Evolutionary conservation across 1,140 invertebrate genomes (phyloP), one percentile per base, ranked within the genome.

Genomic region (Drosophila novamexicana): DNA sequence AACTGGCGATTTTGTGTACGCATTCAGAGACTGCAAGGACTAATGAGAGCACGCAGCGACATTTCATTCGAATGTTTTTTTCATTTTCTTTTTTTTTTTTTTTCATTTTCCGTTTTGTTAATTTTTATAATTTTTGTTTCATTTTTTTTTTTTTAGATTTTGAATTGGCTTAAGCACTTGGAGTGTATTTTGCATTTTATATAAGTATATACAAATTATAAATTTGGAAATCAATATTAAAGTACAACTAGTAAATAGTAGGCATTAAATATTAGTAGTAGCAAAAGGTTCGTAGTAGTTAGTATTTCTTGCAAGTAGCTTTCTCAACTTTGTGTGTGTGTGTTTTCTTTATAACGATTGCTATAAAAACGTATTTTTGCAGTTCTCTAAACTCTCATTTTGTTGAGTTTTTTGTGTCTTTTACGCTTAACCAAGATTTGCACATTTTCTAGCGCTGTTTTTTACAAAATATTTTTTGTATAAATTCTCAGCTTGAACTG

Each of bases 131-230:
- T 64, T 58, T 64, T 39, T 74, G 47, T 59, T 77, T 73, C 49
- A 78, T 39, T 56, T 59, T 22, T 44, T 22, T 66, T 40, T 63
- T 74, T 70, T 39, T 74, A 57, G 52, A 29, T 72, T 68, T 84
- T 86, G 75, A 79, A 75, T 84, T 89, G 84, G 80, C 85, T 81
- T 89, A 84, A 89, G 84, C 84, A 89, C 84, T 89, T 89, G 84
- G 84, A 89, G 84, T 89, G 84, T 89, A 90, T 89, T 89, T 89
- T 89, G 75, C 64, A 78, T 88, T 88, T 88, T 79, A 75, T 79
- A 83, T 83, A 83, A 83, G 77, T 88, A 88, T 89, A 89, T 88
- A 88, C 84, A 89, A 88, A 88, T 88, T 72, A 88, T 84, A 84
- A 84, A 81, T 81, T 86, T 72, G 65, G 82, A 75, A 84, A 59